Evolutionary conservation across 2,888 invertebrate species (phyloP), one percentile per base, ranked within the genome.

Genomic region (Cheilosia soror): DNA sequence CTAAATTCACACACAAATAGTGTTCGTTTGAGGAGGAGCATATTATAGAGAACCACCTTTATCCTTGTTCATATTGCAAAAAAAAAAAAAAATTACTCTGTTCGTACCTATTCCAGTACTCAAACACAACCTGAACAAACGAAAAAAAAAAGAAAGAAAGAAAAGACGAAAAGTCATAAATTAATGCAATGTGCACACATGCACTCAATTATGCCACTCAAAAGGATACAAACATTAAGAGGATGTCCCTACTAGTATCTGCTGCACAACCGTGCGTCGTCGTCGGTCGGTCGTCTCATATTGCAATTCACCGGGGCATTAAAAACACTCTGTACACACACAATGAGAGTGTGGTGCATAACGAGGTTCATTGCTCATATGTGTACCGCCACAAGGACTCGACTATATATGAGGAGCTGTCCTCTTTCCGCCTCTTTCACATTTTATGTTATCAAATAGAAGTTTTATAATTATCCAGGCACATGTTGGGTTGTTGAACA

Each of bases 191-290:
- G 85, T 81, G 81, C 81, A 85, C 81, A 85, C 81, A 85, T 81
- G 81, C 85, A 85, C 85, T 85, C 81, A 85, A 85, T 85, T 85
- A 85, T 85, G 85, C 72, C 85, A 68, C 85, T 85, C 85, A 72
- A 77, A 77, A 81, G 76, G 85, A 85, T 81, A 63, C 85, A 85
- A 81, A 77, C 68, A 81, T 76, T 62, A 60, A 71, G 49, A 69
- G 79, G 44, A 44, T 20, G 57, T 73, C 31, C 62, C 65, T 25
- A 53, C 49, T 73, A 44, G 7, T 47, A 47, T 47, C 47, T 20
- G 57, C 58, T 37, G 65, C 55, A 63, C 73, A 83, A 83, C 65
- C 76, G n/a, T n/a, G n/a, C n/a, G n/a, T n/a, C n/a, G n/a, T n/a
- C n/a, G n/a, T n/a, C n/a, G n/a, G n/a, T n/a, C n/a, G n/a, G n/a